Base-by-base conservation (phyloP, 2,888 invertebrate genomes). In the Torymus texanus region DNA sequence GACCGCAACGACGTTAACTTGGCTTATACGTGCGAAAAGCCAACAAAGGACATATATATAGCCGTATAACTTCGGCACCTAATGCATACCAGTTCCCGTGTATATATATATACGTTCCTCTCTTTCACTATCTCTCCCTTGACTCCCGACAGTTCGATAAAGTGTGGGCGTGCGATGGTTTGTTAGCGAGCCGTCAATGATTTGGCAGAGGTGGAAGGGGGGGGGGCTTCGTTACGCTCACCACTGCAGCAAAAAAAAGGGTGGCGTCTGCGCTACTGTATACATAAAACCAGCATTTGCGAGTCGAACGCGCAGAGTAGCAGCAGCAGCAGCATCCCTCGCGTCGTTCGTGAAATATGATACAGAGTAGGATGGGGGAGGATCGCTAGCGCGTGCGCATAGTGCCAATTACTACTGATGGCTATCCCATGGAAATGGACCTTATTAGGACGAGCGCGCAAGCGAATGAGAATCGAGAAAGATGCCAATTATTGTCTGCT, bases 391-490 rank as follows among this genome's bases (percentile, higher is more conserved):
- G 82, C 79, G 82, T 74, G 82, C 82, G 75, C 82, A 76, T 80
- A 83, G 83, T 85, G 89, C 90, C 90, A 90, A 90, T 90, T 90
- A 90, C 86, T 85, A 87, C 82, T 89, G 90, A 89, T 89, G 88
- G 89, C 88, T 89, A 89, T 89, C 88, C 88, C 88, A 90, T 90
- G 90, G 88, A 90, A 89, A 90, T 90, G 87, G 88, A 87, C 88
- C 90, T 89, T 88, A 88, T 90, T 90, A 89, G 84, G 86, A 82
- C 51, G 18, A n/a, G n/a, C 24, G 84, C 86, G 82, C 51, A 14
- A n/a, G n/a, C 24, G 13, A 18, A n/a, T 16, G 72, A 73, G 61
- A 71, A 70, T 59, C 83, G 79, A 82, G 72, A 78, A 83, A 84
- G 85, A 73, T 83, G 84, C 83, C 84, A 83, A 86, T 80, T 86